These are phyloP conservation scores for Lochmaea crataegi DNA, from an alignment of 2,888 invertebrate species.

Conservation along the genomic window DNA sequence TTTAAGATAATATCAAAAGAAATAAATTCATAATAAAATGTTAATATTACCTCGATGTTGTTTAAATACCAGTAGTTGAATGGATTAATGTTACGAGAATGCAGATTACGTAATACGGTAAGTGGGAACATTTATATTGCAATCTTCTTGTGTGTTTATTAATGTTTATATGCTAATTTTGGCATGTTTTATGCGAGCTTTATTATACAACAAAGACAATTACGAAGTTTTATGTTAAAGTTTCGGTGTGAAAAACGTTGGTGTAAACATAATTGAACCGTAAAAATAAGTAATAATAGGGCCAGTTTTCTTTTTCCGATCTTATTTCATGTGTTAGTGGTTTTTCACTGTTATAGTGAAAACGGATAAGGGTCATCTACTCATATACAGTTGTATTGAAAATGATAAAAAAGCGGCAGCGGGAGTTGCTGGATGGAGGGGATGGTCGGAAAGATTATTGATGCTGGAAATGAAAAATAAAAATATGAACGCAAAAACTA, in stretches of 20 bases:
- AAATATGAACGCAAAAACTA: too few species aligned
- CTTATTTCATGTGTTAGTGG: too few species aligned
- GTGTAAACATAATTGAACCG: too few species aligned
- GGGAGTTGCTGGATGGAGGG: too few species aligned
- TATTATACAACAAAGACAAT: neutral
- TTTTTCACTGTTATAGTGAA: too few species aligned
- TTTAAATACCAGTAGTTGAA: constrained; percentile 52
- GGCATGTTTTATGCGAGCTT: constrained; percentile 11
- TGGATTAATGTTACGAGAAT: constrained; percentile 32
- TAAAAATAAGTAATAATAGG: too few species aligned
- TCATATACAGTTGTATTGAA: too few species aligned
- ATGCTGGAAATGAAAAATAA: too few species aligned
- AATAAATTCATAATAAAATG: constrained; percentile 46
- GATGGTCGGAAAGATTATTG: too few species aligned
- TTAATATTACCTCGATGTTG: constrained; percentile 46
- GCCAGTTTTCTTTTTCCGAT: too few species aligned
- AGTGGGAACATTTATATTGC: constrained; percentile 21
- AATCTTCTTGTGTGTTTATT: constrained; percentile 16
- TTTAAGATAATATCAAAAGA: constrained; percentile 34
- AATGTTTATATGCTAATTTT: constrained; percentile 23
- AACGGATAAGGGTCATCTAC: too few species aligned
- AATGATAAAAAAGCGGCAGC: too few species aligned
- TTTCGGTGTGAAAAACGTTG: neutral
- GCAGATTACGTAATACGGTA: constrained; percentile 27
- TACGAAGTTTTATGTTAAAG: neutral